Evolutionary conservation across 2,113 vertebrate genomes (phyloP), one percentile per base, ranked within the genome.

Genomic region (Willisornis vidua): DNA sequence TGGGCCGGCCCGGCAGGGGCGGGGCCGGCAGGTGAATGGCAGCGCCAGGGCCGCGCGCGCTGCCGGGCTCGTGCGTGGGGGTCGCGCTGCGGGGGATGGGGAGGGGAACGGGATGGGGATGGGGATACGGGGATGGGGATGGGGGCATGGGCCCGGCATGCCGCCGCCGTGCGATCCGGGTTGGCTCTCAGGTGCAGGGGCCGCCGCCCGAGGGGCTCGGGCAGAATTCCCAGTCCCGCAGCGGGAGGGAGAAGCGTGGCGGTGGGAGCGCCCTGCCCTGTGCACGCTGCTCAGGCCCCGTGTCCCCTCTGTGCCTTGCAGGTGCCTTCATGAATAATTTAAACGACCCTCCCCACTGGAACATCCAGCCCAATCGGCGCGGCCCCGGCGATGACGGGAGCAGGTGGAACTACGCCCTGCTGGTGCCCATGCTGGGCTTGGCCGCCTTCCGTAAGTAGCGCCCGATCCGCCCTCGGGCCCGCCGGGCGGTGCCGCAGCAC

Each of bases 371-470:
- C 80, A 98, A 99, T 62, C 91, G 39, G 33, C 96, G 98, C 18
- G 97, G 86, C 16, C 98, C 98, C 49, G 98, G 98, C 31, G 98
- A 97, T 82, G 98, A 98, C 90, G 98, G 99, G 90, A 98, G 98
- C 98, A 98, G 98, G 46, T 99, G 99, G 99, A 99, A 99, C 97
- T 99, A 99, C 57, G 99, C 99, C 24, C 93, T 99, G 43, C 97
- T 99, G 95, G 99, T 99, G 35, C 99, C 99, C 18, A 99, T 99
- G 99, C 97, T 99, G 96, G 99, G 99, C 80, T 94, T 99, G 96
- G 99, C 99, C 52, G 99, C 99, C 20, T 99, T 99, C 96, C 99
- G 99, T 99, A 97, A 99, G 99, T 99, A 78, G 85, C 4, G 16
- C 31, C 9, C 77, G 5, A 46, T 20, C 41, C 46, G 41, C 41